Percentiles rank a stretch among this genome's conserved stretches.
Evolutionary conservation across 2,797 vertebrate species (phyloP).

Genomic region (Melanotaenia maccullochi): DNA sequence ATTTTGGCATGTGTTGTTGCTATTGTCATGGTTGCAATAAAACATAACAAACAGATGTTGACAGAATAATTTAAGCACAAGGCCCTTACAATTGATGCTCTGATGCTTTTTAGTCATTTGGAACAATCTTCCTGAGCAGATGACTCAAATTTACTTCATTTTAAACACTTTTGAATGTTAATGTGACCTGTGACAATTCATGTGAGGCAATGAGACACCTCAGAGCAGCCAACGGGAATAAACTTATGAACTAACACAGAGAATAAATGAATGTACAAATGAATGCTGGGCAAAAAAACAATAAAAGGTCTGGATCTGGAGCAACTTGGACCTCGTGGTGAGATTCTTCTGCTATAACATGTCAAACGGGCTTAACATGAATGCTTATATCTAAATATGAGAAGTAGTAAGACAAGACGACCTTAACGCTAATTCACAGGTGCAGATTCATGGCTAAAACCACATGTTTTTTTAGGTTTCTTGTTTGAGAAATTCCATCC

Average conservation of each 20-base stretch:
- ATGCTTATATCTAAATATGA: not conserved
- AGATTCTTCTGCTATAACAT: slow-evolving; percentile 10
- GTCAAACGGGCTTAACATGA: not conserved
- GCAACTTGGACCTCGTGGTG: not conserved
- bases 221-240: not conserved
- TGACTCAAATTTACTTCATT: slow-evolving; percentile 3
- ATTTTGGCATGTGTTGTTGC: slow-evolving; percentile 31
- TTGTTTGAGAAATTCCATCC: slow-evolving; percentile 23
- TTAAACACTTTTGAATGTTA: not conserved
- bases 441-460: not conserved
- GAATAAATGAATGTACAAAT: not conserved
- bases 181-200: not conserved
- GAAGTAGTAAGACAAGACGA: not conserved
- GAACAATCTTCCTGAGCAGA: not conserved
- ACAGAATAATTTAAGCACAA: slow-evolving; percentile 15
- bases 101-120: not conserved
- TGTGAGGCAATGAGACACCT: not conserved
- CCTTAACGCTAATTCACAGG: not conserved
- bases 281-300: not conserved
- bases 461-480: not conserved
- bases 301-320: not conserved
- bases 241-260: not conserved
- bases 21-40: slow-evolving; percentile 22
- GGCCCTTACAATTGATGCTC: not conserved
- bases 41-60: slow-evolving; percentile 22